Base-by-base conservation (phyloP, 30 jellyfish, hydroid and myxozoan genomes). In the Rhopilema esculentum region DNA sequence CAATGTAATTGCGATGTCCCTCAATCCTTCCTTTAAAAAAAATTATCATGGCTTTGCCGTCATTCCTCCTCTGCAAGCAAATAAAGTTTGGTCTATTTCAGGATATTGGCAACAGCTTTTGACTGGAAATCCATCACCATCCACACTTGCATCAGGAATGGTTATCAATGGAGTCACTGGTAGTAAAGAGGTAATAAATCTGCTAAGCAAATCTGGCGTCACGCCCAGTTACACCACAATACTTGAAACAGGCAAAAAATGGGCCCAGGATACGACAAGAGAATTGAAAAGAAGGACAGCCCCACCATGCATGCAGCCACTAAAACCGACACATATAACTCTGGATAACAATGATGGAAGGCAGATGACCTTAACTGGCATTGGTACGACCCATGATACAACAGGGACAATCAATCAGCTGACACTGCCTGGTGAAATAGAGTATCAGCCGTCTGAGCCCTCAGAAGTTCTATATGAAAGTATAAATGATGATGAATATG, bases 231-330 rank as follows among this genome's bases (percentile, higher is more conserved):
- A 80, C 49, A 80, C 80, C 26, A 80, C 89, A 20, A 74, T 74
- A 18, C 84, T 74, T 66, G 84, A 74, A 74, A 74, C 84, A 74
- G 51, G 84, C 84, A 80, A 80, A 61, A 80, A 80, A 80, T 80
- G 89, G 89, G 89, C 80, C 29, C 80, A 80, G 89, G 80, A 80
- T 80, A 63, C 89, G 33, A 80, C 89, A 9, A 29, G 52, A 32
- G 89, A 61, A 61, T 80, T 80, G 80, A 77, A 77, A 53, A n/a
- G 78, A 21, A 53, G 77, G 82, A 80, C 53, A 80, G 89, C 80
- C 32, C 89, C 82, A 26, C 89, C 89, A 25, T 80, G 89, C 89
- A 80, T 80, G 82, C 89, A 80, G 82, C 89, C 89, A 64, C 64
- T 80, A 19, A 80, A 80, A 40, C 82, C 89, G 64, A 80, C 89